These are phyloP conservation scores for Poecilia velifera DNA, from an alignment of 2,797 vertebrate species.

Conservation along the genomic window DNA sequence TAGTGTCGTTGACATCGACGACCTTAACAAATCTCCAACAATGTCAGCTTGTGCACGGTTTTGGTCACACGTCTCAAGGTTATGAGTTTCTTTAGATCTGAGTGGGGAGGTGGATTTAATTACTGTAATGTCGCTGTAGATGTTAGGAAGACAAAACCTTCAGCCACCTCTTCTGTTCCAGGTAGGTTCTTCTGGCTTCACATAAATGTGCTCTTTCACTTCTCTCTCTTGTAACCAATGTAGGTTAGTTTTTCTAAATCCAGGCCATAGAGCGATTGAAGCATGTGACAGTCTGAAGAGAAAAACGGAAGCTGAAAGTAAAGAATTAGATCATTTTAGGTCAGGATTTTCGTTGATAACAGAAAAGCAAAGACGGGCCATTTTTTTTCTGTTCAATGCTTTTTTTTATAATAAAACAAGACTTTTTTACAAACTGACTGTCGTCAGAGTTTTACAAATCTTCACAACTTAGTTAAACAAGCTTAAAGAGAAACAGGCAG, in stretches of 20 bases:
- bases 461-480: conserved; percentile 62
- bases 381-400: conserved; percentile 4
- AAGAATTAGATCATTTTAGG: neutral
- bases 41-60: neutral
- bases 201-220: neutral
- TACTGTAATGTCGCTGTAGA: neutral
- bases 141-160: neutral
- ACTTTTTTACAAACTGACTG: conserved; percentile 54
- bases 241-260: neutral
- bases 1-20: too few relatives aligned
- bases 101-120: neutral
- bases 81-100: neutral
- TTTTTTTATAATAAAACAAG: conserved; percentile 41
- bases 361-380: neutral
- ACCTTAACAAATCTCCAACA: neutral
- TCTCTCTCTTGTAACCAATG: neutral
- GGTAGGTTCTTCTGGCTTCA: neutral
- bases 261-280: neutral
- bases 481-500: conserved; percentile 65
- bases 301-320: neutral
- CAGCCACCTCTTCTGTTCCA: neutral
- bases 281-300: neutral
- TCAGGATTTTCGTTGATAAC: neutral
- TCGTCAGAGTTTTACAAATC: conserved; percentile 35
- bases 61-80: neutral